A percentile compares a stretch with the other conserved stretches of the same genome.
phyloP scores from a whole-genome alignment of 2,113 vertebrate genomes.

The Albula glossodonta region DNA sequence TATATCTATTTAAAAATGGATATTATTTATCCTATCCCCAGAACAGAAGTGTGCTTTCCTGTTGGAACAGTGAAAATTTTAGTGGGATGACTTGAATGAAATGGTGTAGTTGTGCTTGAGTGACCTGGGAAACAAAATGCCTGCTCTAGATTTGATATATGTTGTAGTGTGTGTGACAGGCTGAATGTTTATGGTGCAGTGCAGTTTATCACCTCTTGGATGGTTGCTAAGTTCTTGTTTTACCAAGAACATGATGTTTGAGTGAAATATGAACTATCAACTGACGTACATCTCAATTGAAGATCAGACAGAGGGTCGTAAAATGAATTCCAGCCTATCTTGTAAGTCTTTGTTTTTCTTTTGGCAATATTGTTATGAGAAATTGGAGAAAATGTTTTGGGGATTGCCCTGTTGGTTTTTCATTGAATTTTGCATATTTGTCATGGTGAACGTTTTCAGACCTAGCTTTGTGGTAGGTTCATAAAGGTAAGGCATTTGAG shows the following conservation, averaged over 20 bases:
- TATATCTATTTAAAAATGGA: neutral
- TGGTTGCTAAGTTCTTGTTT: neutral
- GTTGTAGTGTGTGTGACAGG: neutral
- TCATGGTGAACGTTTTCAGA: neutral
- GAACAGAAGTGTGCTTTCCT: neutral
- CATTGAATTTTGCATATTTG: neutral
- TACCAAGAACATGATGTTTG: neutral
- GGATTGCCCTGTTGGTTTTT: neutral
- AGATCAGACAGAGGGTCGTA: neutral
- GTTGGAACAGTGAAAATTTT: neutral
- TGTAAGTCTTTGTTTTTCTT: neutral
- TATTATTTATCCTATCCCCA: neutral
- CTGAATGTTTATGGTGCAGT: neutral
- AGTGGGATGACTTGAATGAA: neutral
- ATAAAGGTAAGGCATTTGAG: neutral
- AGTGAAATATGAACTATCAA: neutral
- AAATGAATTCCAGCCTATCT: neutral
- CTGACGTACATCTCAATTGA: neutral
- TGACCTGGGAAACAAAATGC: neutral
- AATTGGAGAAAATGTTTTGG: neutral
- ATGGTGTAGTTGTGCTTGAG: neutral
- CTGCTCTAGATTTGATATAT: neutral
- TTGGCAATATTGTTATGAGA: neutral
- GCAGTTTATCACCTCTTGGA: neutral
- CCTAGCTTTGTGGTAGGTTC: neutral